A percentile compares a stretch with the other conserved stretches of the same genome.
Conservation (phyloP, 2,888 invertebrate species). For the Pristionchus exspectatus region DNA sequence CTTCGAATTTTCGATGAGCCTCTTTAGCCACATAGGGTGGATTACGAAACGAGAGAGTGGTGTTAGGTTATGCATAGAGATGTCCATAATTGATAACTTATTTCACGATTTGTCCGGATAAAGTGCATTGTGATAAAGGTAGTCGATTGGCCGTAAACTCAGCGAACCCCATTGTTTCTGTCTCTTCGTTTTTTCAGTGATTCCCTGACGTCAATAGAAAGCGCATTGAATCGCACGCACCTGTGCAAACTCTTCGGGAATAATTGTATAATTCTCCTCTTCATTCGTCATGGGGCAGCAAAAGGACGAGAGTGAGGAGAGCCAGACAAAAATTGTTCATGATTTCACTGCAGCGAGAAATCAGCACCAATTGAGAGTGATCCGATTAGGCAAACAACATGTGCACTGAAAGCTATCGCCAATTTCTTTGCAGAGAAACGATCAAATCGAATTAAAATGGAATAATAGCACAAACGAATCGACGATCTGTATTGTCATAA, state of each 20-base stretch:
- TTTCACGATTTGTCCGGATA: too few relatives aligned
- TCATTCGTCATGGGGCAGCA: neutral
- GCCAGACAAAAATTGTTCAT: neutral
- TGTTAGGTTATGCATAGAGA: too few relatives aligned
- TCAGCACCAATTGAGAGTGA: neutral
- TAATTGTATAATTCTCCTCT: neutral
- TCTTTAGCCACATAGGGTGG: too few relatives aligned
- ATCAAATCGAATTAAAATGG: too few relatives aligned
- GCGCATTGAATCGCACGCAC: neutral
- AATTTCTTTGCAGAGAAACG: neutral
- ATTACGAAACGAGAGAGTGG: too few relatives aligned
- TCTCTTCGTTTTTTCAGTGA: neutral
- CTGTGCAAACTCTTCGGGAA: neutral
- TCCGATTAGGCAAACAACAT: neutral
- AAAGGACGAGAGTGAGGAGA: neutral
- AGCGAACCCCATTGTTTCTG: neutral
- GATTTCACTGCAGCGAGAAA: neutral
- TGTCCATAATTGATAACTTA: too few relatives aligned
- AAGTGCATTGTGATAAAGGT: too few relatives aligned
- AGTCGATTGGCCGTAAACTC: too few relatives aligned
- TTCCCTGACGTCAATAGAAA: neutral
- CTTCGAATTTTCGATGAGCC: too few relatives aligned
- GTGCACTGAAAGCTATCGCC: neutral
- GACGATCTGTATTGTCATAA: too few relatives aligned
- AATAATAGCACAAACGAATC: too few relatives aligned